phyloP scores from a whole-genome alignment of 2,113 vertebrate species.

The Lepisosteus oculatus region DNA sequence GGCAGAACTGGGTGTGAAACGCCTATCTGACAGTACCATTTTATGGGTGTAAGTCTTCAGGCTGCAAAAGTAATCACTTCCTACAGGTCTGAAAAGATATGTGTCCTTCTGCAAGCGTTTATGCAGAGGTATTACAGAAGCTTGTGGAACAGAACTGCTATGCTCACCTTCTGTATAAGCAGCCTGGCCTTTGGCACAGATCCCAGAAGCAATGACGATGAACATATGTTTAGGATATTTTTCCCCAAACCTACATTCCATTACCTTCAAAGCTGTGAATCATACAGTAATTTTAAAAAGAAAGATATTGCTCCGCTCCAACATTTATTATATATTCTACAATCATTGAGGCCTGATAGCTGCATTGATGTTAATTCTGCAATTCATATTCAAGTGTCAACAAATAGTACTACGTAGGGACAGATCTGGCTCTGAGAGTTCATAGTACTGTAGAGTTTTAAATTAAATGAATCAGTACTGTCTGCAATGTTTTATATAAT shows the following conservation, averaged over 20 bases:
- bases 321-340: slow-evolving; percentile 9
- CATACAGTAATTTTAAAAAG: background rate
- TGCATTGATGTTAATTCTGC: too few relatives aligned
- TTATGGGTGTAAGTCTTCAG: background rate
- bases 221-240: slow-evolving; percentile 62
- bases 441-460: too few relatives aligned
- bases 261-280: slow-evolving; percentile 19
- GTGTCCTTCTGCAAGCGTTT: background rate
- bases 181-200: slow-evolving; percentile 37
- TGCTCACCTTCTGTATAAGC: slow-evolving; percentile 3
- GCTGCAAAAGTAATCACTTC: slow-evolving; percentile 6
- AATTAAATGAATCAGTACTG: too few relatives aligned
- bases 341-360: background rate
- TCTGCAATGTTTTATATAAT: too few relatives aligned
- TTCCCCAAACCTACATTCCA: slow-evolving; percentile 27
- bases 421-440: too few relatives aligned
- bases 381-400: too few relatives aligned
- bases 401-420: too few relatives aligned
- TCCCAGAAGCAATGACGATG: slow-evolving; percentile 52
- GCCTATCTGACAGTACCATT: too few relatives aligned
- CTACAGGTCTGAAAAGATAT: background rate
- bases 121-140: background rate
- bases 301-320: slow-evolving; percentile 2
- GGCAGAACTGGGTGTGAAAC: too few relatives aligned
- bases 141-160: background rate